These are phyloP conservation scores for Siniperca obscura DNA, from an alignment of 2,797 vertebrate genomes.

Conservation along the genomic window DNA sequence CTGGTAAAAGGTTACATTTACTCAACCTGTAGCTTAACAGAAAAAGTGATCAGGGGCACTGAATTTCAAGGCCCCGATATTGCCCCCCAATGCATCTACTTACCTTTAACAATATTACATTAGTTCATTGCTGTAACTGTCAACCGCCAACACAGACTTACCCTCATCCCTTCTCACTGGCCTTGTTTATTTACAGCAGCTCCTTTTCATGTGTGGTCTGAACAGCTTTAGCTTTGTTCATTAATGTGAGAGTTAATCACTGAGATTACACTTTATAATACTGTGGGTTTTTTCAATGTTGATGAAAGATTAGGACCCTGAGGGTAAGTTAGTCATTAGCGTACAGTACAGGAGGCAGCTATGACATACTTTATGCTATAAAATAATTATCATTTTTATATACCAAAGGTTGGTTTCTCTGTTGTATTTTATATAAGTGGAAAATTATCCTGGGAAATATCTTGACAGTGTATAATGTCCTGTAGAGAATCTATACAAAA, in stretches of 20 bases:
- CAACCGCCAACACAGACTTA: slow-evolving; percentile 14
- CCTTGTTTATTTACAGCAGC: slow-evolving; percentile 56
- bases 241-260: slow-evolving; percentile 27
- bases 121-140: slow-evolving; percentile 5
- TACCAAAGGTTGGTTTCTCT: slow-evolving; percentile 54
- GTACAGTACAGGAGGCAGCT: slow-evolving; percentile 65
- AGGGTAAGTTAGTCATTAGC: slow-evolving; percentile 63
- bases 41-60: slow-evolving; percentile 33
- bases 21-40: slow-evolving; percentile 29
- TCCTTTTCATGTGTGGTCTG: slow-evolving; percentile 22
- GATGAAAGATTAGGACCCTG: slow-evolving; percentile 60
- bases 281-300: slow-evolving; percentile 27
- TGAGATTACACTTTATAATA: slow-evolving; percentile 27
- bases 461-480: slow-evolving; percentile 40
- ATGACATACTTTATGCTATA: slow-evolving; percentile 54
- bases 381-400: slow-evolving; percentile 59
- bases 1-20: slow-evolving; percentile 58
- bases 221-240: slow-evolving; percentile 32
- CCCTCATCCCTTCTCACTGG: slow-evolving; percentile 24
- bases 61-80: slow-evolving; percentile 20
- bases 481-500: slow-evolving; percentile 63
- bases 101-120: slow-evolving; percentile 40
- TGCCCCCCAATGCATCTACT: slow-evolving; percentile 33
- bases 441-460: slow-evolving; percentile 52
- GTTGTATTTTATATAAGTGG: slow-evolving; percentile 45